Evolutionary conservation across 2,113 vertebrate species (phyloP).

Genomic region (Passer domesticus): DNA sequence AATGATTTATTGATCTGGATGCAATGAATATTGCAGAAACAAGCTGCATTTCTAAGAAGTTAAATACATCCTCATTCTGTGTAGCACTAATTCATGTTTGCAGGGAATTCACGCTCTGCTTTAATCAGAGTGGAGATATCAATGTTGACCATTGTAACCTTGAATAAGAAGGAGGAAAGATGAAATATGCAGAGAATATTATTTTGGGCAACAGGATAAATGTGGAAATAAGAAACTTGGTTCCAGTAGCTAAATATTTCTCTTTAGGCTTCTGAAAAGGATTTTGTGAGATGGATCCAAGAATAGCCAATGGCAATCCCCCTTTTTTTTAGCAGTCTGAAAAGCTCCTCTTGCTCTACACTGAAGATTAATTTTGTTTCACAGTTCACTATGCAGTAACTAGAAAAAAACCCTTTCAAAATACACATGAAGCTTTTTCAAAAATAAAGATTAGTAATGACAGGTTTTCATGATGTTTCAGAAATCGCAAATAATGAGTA

Average conservation of each 20-base stretch:
- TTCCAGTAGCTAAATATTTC: background rate
- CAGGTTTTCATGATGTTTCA: background rate
- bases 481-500: background rate
- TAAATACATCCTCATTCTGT: slow-evolving; percentile 50
- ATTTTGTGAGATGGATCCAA: background rate
- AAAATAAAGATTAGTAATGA: background rate
- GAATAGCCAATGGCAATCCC: background rate
- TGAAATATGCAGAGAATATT: background rate
- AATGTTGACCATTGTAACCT: background rate
- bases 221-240: background rate
- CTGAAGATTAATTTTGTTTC: background rate
- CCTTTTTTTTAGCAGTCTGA: background rate
- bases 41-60: slow-evolving; percentile 55
- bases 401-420: background rate
- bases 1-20: slow-evolving; percentile 73
- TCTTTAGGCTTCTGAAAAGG: background rate
- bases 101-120: background rate
- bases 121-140: background rate
- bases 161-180: background rate
- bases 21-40: slow-evolving; percentile 65
- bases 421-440: background rate
- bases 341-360: background rate
- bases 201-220: background rate
- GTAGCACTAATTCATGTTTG: slow-evolving; percentile 22
- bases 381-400: background rate